Percentiles rank a stretch among this genome's conserved stretches.
Conservation (phyloP, 64 coral and sea anemone genomes). For the Dendrophyllia cribrosa region DNA sequence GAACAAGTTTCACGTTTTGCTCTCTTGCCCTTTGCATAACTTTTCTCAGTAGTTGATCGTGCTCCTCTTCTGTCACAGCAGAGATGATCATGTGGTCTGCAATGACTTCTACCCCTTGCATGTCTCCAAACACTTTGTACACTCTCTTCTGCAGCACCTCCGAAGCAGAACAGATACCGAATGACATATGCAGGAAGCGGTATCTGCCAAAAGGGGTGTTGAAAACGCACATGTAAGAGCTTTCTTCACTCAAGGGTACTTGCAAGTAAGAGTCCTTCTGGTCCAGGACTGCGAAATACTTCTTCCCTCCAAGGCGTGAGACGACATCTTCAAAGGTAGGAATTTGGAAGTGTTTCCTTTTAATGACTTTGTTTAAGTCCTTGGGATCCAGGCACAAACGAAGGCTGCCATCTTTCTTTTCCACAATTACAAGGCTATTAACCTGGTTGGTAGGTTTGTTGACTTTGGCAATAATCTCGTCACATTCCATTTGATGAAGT, state of each 20-base stretch:
- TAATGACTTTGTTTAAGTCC: slow-evolving; percentile 29
- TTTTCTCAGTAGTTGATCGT: slow-evolving; percentile 57
- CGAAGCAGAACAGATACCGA: slow-evolving; percentile 34
- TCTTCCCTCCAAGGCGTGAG: slow-evolving; percentile 33
- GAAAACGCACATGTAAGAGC: slow-evolving; percentile 58
- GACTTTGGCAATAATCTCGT: background rate
- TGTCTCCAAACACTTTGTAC: slow-evolving; percentile 65
- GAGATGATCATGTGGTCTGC: slow-evolving; percentile 62
- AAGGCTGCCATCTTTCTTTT: slow-evolving; percentile 25
- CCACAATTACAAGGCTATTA: background rate
- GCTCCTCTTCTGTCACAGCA: slow-evolving; percentile 40
- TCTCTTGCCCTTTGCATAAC: slow-evolving; percentile 52
- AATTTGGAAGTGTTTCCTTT: slow-evolving; percentile 36
- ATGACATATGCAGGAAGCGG: slow-evolving; percentile 45
- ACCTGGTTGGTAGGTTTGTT: slow-evolving; percentile 25
- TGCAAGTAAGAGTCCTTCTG: slow-evolving; percentile 61
- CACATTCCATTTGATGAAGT: background rate
- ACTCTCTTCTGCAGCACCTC: slow-evolving; percentile 42
- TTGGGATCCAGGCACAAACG: slow-evolving; percentile 51
- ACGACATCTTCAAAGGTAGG: slow-evolving; percentile 50
- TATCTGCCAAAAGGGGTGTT: slow-evolving; percentile 48
- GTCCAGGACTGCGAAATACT: slow-evolving; percentile 44
- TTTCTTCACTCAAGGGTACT: slow-evolving; percentile 40
- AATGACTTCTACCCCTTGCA: slow-evolving; percentile 52
- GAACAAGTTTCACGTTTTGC: slow-evolving; percentile 38